Conservation (phyloP, 2,113 vertebrate genomes). For the Amia ocellicauda region DNA sequence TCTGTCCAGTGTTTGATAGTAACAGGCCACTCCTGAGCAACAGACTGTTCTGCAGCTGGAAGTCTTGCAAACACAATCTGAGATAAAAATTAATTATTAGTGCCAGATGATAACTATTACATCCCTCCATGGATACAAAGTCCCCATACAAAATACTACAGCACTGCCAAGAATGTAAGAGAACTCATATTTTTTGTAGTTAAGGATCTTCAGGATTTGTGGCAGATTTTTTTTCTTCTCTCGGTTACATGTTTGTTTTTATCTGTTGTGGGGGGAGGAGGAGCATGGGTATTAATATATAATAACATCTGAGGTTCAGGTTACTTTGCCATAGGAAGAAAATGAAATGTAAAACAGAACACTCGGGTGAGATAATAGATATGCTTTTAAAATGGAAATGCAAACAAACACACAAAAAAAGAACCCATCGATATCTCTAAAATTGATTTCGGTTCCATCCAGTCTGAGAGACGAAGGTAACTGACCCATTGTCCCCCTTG, state of each 20-base stretch:
- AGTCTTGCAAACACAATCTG: neutral
- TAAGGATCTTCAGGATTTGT: conserved; percentile 10
- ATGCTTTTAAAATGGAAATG: neutral
- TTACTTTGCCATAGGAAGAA: conserved; percentile 8
- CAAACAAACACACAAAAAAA: too few species aligned
- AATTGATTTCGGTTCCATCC: too few species aligned
- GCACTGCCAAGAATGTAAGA: neutral
- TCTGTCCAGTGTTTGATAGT: neutral
- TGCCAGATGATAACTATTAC: neutral
- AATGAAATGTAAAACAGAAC: too few species aligned
- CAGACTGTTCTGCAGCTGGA: neutral
- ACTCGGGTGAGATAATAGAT: too few species aligned
- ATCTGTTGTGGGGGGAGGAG: neutral
- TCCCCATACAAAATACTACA: neutral
- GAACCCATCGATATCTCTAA: too few species aligned
- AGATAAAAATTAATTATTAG: neutral
- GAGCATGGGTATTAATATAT: too few species aligned
- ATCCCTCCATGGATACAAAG: neutral
- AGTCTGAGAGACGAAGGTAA: neutral
- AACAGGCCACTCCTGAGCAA: neutral
- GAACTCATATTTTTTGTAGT: conserved; percentile 1
- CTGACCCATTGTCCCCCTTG: conserved; percentile 3
- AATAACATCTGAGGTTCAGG: too few species aligned
- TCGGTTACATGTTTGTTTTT: neutral
- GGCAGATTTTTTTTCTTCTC: neutral